A percentile compares a stretch with the other conserved stretches of the same genome.
These are phyloP conservation scores for Dufourea novaeangliae DNA, from an alignment of 1,140 invertebrate genomes.

Conservation along the genomic window DNA sequence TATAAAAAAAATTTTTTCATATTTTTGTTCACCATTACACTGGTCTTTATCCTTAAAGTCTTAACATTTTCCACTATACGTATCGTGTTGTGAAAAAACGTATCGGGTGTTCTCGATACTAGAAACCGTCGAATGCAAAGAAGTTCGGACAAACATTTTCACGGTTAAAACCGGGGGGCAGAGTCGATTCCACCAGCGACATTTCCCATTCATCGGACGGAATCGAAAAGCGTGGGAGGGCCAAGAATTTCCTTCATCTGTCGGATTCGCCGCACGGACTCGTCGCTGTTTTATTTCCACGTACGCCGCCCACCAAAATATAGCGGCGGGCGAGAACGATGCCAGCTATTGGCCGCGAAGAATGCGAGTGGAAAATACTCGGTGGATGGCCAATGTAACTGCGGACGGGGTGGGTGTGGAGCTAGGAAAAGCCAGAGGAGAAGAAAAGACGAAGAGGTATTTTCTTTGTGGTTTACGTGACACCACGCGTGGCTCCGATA, in stretches of 20 bases:
- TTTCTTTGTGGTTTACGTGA: constrained; percentile 77
- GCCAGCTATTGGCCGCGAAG: constrained; percentile 41
- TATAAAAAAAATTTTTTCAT: too few species aligned
- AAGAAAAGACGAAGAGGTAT: constrained; percentile 70
- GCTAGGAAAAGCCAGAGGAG: constrained; percentile 56
- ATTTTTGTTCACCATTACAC: too few species aligned
- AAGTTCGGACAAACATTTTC: not conserved
- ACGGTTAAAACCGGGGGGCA: not conserved
- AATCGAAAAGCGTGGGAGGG: not conserved
- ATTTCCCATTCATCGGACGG: not conserved
- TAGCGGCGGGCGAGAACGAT: constrained; percentile 9
- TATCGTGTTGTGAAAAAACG: too few species aligned
- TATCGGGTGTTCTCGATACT: too few species aligned
- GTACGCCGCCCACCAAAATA: not conserved
- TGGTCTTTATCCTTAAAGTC: too few species aligned
- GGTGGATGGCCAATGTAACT: constrained; percentile 47
- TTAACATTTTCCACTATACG: too few species aligned
- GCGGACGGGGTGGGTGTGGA: constrained; percentile 50
- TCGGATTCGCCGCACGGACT: constrained; percentile 7
- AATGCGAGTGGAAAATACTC: constrained; percentile 63
- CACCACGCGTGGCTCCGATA: constrained; percentile 72
- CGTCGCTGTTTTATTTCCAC: constrained; percentile 1
- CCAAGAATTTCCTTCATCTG: constrained; percentile 5
- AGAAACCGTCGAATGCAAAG: too few species aligned
- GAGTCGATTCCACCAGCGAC: not conserved